A percentile compares a stretch with the other conserved stretches of the same genome.
Evolutionary conservation across 2,797 vertebrate species (phyloP).

Genomic region (Smutsia gigantea): DNA sequence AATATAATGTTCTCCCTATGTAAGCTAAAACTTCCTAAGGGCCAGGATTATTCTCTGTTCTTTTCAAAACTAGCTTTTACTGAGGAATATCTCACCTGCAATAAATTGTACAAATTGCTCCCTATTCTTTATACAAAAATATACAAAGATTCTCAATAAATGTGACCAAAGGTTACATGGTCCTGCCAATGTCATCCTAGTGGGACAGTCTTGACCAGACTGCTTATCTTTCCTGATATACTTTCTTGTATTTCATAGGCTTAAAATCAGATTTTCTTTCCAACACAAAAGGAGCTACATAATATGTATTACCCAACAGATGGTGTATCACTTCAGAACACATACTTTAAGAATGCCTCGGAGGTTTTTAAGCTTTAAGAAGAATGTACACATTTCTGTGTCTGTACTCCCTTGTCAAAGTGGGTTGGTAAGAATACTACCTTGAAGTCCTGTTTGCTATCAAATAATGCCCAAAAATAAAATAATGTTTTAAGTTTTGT

Average conservation of each 20-base stretch:
- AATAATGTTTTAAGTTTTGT: background rate
- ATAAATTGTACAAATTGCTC: background rate
- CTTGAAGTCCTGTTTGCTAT: background rate
- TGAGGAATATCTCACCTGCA: background rate
- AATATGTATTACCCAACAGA: background rate
- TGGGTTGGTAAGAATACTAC: background rate
- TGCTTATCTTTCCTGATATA: background rate
- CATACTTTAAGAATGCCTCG: background rate
- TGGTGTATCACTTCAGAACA: slow-evolving; percentile 15
- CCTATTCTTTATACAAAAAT: background rate
- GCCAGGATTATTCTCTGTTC: background rate
- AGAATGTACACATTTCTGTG: background rate
- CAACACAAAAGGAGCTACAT: background rate
- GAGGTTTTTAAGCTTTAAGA: background rate
- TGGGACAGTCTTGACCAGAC: background rate
- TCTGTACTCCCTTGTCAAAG: background rate
- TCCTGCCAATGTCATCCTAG: background rate
- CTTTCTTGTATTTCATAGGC: background rate
- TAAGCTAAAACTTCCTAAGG: background rate
- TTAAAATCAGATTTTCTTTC: slow-evolving; percentile 40
- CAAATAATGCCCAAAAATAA: background rate
- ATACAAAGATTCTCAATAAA: background rate
- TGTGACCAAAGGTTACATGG: background rate
- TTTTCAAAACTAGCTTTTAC: background rate
- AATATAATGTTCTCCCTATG: background rate